These are phyloP conservation scores for Chrysochloris asiatica DNA, from an alignment of 2,113 vertebrate genomes.

Conservation along the genomic window DNA sequence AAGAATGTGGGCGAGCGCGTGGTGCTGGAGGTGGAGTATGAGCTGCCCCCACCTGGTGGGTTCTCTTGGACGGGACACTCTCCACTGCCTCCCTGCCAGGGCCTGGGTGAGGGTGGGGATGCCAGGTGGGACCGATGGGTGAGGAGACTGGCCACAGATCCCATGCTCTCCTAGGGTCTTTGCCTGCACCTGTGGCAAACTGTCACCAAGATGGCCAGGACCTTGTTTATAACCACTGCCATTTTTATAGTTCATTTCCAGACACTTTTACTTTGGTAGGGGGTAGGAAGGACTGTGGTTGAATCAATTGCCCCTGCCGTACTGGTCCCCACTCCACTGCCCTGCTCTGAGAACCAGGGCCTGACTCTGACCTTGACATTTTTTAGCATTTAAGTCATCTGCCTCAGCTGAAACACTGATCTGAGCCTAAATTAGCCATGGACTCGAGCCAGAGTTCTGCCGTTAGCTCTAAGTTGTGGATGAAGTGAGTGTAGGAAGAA, in stretches of 20 bases:
- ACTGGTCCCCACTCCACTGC: too few relatives aligned
- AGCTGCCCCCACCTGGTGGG: constrained; percentile 94
- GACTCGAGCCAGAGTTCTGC: neutral
- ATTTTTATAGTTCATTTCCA: neutral
- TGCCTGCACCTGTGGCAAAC: neutral
- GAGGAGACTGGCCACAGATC: neutral
- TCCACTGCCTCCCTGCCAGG: constrained; percentile 37
- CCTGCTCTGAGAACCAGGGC: neutral
- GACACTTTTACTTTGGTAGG: neutral
- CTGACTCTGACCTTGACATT: neutral
- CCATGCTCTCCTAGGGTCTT: neutral
- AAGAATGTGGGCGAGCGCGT: constrained; percentile 97
- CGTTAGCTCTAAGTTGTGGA: neutral
- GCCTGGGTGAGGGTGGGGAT: neutral
- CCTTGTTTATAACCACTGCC: neutral
- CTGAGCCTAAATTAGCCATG: neutral
- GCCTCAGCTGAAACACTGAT: neutral
- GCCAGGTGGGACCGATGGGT: neutral
- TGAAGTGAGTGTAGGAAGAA: neutral
- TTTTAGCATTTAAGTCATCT: neutral
- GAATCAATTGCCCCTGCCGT: neutral
- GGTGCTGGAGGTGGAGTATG: constrained; percentile 97
- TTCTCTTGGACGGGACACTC: constrained; percentile 65
- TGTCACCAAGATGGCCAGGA: neutral
- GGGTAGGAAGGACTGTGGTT: neutral